These are phyloP conservation scores for Petrophora chlorosata DNA, from an alignment of 2,888 invertebrate species.

Conservation along the genomic window DNA sequence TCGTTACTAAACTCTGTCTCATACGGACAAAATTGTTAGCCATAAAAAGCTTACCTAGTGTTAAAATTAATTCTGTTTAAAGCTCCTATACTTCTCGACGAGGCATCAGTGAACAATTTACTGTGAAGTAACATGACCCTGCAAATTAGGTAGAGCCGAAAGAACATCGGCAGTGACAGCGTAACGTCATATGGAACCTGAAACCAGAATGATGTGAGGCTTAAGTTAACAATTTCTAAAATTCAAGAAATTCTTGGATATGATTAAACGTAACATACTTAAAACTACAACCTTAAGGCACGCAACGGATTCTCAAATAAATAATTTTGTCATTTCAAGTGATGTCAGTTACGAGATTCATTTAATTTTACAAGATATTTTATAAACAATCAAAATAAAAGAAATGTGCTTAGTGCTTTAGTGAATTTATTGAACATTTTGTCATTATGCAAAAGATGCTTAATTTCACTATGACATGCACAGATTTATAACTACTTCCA, in stretches of 20 bases:
- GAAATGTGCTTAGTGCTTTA: slow-evolving; percentile 19
- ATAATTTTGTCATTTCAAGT: slow-evolving; percentile 41
- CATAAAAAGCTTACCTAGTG: slow-evolving; percentile 88
- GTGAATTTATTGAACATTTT: background rate
- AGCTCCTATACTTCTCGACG: slow-evolving; percentile 98
- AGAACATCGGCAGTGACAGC: slow-evolving; percentile 99
- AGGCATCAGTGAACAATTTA: slow-evolving; percentile 99
- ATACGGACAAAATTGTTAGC: no score
- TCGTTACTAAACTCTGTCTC: no score
- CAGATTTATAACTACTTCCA: background rate
- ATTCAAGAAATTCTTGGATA: background rate
- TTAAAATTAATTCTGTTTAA: slow-evolving; percentile 99
- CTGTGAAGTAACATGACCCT: slow-evolving; percentile 99
- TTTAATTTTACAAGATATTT: background rate
- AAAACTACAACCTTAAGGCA: slow-evolving; percentile 33
- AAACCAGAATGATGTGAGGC: slow-evolving; percentile 35
- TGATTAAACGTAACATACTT: background rate
- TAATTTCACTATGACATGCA: slow-evolving; percentile 13
- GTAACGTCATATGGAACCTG: slow-evolving; percentile 97
- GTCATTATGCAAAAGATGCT: background rate
- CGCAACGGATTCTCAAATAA: slow-evolving; percentile 20
- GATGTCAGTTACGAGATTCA: slow-evolving; percentile 36
- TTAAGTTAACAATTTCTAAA: background rate
- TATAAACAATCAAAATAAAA: background rate
- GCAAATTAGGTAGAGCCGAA: slow-evolving; percentile 99